Conservation (phyloP, 2,797 vertebrate genomes). For the Sebastes melanostomus region DNA sequence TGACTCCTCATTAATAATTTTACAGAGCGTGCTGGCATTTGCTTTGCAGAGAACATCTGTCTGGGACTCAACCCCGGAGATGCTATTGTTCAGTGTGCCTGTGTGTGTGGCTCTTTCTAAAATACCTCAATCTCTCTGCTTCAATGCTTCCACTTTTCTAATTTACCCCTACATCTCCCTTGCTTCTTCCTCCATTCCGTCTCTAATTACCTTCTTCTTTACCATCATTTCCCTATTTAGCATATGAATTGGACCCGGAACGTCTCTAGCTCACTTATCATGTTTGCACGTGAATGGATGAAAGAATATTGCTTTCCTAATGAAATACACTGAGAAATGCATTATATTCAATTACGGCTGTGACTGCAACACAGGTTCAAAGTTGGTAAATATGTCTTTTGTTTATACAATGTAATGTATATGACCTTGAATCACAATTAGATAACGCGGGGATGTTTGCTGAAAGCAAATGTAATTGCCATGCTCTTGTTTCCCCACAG, state of each 20-base stretch:
- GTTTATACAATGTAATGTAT: conserved; percentile 28
- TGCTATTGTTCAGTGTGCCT: conserved; percentile 17
- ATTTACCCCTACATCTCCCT: conserved; percentile 42
- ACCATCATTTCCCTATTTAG: conserved; percentile 58
- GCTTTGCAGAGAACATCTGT: conserved; percentile 53
- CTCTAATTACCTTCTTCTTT: conserved; percentile 62
- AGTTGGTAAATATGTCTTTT: conserved; percentile 41
- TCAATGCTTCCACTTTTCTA: conserved; percentile 46
- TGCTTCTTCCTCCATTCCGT: conserved; percentile 26
- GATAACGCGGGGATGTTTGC: conserved; percentile 5
- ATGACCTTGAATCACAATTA: conserved; percentile 51
- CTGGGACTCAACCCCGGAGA: conserved; percentile 38
- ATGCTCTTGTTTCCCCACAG: not conserved
- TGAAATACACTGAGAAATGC: conserved; percentile 36
- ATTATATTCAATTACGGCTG: conserved; percentile 52
- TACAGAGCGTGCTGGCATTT: conserved; percentile 40
- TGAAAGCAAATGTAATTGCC: conserved; percentile 26
- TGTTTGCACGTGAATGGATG: conserved; percentile 34
- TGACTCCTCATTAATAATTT: conserved; percentile 51
- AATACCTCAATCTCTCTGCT: conserved; percentile 47
- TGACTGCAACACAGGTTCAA: conserved; percentile 33
- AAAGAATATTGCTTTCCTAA: conserved; percentile 23
- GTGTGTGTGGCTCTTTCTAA: conserved; percentile 10
- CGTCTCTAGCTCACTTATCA: conserved; percentile 44
- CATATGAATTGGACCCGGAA: conserved; percentile 57